These are phyloP conservation scores for Rhyacophila evoluta DNA, from an alignment of 2,888 invertebrate genomes.

Conservation along the genomic window DNA sequence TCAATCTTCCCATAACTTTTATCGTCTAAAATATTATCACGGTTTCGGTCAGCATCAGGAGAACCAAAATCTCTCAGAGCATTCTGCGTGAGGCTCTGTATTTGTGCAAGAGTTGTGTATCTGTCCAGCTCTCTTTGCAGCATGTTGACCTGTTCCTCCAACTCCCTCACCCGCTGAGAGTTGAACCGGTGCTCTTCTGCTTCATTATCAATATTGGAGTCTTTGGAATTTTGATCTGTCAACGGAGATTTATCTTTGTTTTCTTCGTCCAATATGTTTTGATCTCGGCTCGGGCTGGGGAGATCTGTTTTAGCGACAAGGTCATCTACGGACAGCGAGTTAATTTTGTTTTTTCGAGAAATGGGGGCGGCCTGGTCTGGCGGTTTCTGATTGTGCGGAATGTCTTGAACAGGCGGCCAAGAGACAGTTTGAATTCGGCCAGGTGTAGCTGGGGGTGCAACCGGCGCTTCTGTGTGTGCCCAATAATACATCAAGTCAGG, in stretches of 20 bases:
- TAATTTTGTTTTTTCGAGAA: conserved; percentile 53
- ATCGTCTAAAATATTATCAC: conserved; percentile 53
- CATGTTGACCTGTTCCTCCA: conserved; percentile 60
- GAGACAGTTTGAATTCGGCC: conserved; percentile 78
- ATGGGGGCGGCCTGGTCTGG: conserved; percentile 47
- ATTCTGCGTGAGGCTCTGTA: conserved; percentile 69
- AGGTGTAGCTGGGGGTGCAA: conserved; percentile 77
- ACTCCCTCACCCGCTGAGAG: conserved; percentile 58
- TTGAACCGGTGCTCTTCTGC: conserved; percentile 34
- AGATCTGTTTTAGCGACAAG: background rate
- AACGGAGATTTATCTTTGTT: conserved; percentile 29
- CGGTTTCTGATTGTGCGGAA: conserved; percentile 46
- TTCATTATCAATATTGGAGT: conserved; percentile 37
- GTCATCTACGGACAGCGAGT: conserved; percentile 26
- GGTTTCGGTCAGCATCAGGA: conserved; percentile 58
- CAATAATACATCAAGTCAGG: conserved; percentile 93
- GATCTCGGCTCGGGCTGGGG: background rate
- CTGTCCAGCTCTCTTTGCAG: conserved; percentile 70
- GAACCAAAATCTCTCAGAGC: conserved; percentile 68
- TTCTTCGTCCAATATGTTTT: conserved; percentile 35
- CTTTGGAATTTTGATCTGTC: conserved; percentile 1
- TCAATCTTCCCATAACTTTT: conserved; percentile 50
- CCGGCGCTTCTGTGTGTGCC: conserved; percentile 82
- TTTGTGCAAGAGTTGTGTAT: conserved; percentile 71
- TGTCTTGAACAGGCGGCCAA: conserved; percentile 75